These are phyloP conservation scores for Clitarchus hookeri DNA, from an alignment of 2,888 invertebrate genomes.

Conservation along the genomic window DNA sequence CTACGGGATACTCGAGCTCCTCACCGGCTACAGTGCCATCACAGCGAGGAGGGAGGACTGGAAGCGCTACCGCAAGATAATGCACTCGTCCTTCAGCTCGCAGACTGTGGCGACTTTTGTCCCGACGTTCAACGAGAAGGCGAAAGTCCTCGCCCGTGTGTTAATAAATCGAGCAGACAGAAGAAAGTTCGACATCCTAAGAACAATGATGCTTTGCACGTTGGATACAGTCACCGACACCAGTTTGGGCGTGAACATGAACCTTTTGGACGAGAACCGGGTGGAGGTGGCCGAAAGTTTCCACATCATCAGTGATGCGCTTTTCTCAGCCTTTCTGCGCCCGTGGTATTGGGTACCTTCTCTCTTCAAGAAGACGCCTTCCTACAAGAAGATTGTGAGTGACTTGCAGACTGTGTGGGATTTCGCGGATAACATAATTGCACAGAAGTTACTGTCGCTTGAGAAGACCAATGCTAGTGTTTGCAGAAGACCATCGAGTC, in stretches of 20 bases:
- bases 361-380: not conserved
- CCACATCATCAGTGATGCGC: not conserved
- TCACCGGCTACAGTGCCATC: conserved; percentile 28
- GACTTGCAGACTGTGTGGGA: not conserved
- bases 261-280: conserved; percentile 36
- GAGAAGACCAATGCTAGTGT: not conserved
- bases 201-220: conserved; percentile 36
- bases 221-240: conserved; percentile 41
- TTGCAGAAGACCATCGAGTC: not conserved
- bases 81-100: conserved; percentile 33
- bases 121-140: conserved; percentile 30
- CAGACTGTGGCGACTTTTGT: conserved; percentile 35
- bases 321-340: not conserved
- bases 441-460: conserved; percentile 5
- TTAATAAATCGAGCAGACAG: conserved; percentile 24
- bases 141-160: conserved; percentile 27
- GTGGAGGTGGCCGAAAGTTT: conserved; percentile 25
- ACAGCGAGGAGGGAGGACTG: conserved; percentile 30
- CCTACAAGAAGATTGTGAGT: conserved; percentile 10
- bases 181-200: conserved; percentile 27
- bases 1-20: conserved; percentile 19
- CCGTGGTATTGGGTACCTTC: not conserved
- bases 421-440: conserved; percentile 31
- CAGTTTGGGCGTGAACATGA: conserved; percentile 38
- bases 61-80: conserved; percentile 35